Conservation (phyloP, 2,113 vertebrate genomes). For the Ailuropoda melanoleuca region DNA sequence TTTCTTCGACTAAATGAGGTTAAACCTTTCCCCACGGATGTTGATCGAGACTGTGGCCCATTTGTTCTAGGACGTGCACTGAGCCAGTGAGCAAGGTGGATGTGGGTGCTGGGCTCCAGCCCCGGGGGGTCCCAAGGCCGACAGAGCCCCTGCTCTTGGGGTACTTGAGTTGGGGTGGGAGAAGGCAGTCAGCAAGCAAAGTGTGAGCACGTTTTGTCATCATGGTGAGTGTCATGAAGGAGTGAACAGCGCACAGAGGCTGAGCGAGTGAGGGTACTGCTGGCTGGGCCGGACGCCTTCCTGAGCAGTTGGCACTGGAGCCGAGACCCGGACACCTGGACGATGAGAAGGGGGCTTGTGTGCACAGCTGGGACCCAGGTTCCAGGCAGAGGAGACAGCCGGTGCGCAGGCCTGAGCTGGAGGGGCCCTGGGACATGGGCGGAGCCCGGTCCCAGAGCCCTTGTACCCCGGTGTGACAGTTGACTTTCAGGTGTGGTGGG, state of each 20-base stretch:
- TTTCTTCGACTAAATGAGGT: not conserved
- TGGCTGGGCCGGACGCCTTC: not conserved
- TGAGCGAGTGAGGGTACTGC: not conserved
- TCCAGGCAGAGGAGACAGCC: too few species aligned
- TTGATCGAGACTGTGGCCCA: not conserved
- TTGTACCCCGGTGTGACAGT: not conserved
- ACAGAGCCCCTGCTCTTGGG: not conserved
- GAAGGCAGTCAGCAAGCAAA: too few species aligned
- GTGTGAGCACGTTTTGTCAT: not conserved
- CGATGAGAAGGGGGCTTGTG: not conserved
- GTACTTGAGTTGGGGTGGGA: rapidly evolving
- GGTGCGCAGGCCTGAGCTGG: not conserved
- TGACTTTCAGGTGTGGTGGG: not conserved
- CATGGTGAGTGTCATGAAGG: rapidly evolving
- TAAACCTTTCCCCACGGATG: not conserved
- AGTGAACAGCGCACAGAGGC: rapidly evolving
- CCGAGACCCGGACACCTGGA: not conserved
- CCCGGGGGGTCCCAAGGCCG: not conserved
- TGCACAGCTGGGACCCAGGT: too few species aligned
- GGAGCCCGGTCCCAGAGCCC: not conserved
- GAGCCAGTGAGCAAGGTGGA: not conserved
- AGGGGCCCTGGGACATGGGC: not conserved
- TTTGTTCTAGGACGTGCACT: rapidly evolving
- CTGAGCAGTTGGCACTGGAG: rapidly evolving
- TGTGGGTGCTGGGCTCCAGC: not conserved